Evolutionary conservation across 2,797 vertebrate genomes (phyloP).

Genomic region (Sus cebifrons): DNA sequence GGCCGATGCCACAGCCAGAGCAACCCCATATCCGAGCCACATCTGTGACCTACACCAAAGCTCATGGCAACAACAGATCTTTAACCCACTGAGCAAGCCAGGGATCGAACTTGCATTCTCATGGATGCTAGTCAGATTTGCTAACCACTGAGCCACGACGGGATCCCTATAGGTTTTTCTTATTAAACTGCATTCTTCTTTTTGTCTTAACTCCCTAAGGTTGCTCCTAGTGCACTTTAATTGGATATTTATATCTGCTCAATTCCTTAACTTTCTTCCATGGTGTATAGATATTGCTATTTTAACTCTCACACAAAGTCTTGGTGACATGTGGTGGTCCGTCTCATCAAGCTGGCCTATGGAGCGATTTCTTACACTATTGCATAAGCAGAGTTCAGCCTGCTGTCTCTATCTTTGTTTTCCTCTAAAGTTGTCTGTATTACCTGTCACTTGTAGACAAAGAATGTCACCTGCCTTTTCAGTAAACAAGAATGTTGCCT

Average conservation of each 20-base stretch:
- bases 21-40: no score
- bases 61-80: no score
- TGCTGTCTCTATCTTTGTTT: background rate
- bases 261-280: background rate
- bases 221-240: background rate
- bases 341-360: background rate
- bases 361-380: background rate
- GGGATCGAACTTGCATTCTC: no score
- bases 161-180: no score
- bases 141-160: no score
- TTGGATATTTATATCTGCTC: background rate
- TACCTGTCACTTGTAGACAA: background rate
- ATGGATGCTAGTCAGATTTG: no score
- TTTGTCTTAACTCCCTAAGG: background rate
- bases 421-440: background rate
- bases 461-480: background rate
- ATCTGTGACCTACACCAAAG: no score
- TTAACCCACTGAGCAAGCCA: no score
- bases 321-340: background rate
- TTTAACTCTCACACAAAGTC: background rate
- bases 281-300: background rate
- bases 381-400: background rate
- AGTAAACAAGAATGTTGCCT: background rate
- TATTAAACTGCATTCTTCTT: background rate
- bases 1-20: no score